Evolutionary conservation across 2,888 invertebrate genomes (phyloP).

Genomic region (Lithophane ornitopus): DNA sequence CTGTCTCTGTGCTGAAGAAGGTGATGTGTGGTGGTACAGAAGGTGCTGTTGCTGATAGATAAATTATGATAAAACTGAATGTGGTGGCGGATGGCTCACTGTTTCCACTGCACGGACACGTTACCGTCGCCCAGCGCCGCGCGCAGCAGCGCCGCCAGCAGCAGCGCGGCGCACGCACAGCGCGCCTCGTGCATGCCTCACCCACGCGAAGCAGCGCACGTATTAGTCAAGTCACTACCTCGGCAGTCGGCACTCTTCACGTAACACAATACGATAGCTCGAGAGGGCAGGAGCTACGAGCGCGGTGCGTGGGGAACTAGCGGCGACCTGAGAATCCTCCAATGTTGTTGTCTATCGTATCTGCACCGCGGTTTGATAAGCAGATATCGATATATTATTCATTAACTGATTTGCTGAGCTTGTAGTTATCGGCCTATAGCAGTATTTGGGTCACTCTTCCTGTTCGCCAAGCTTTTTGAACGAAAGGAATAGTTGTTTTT

Average conservation of each 20-base stretch:
- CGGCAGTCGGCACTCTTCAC: conserved; percentile 16
- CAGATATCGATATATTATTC: conserved; percentile 64
- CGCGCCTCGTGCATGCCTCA: conserved; percentile 10
- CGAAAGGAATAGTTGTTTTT: background rate
- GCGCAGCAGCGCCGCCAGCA: conserved; percentile 33
- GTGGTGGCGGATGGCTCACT: conserved; percentile 65
- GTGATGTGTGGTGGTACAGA: background rate
- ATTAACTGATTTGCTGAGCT: conserved; percentile 45
- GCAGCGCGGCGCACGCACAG: conserved; percentile 11
- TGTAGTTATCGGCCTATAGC: background rate
- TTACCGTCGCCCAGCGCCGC: conserved; percentile 51
- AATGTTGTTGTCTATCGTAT: conserved; percentile 57
- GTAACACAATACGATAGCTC: background rate
- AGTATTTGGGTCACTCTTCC: conserved; percentile 28
- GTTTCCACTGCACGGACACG: conserved; percentile 74
- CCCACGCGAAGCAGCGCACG: background rate
- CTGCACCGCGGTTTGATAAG: conserved; percentile 55
- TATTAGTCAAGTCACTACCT: background rate
- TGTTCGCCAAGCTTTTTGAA: background rate
- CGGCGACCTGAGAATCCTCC: conserved; percentile 13
- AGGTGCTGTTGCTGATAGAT: background rate
- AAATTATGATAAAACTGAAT: background rate
- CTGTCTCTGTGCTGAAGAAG: background rate
- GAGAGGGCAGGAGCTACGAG: background rate
- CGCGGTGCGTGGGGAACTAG: conserved; percentile 24